Percentiles rank a stretch among this genome's conserved stretches.
These are phyloP conservation scores for Diadegma fenestrale DNA, from an alignment of 2,888 invertebrate genomes.

Conservation along the genomic window DNA sequence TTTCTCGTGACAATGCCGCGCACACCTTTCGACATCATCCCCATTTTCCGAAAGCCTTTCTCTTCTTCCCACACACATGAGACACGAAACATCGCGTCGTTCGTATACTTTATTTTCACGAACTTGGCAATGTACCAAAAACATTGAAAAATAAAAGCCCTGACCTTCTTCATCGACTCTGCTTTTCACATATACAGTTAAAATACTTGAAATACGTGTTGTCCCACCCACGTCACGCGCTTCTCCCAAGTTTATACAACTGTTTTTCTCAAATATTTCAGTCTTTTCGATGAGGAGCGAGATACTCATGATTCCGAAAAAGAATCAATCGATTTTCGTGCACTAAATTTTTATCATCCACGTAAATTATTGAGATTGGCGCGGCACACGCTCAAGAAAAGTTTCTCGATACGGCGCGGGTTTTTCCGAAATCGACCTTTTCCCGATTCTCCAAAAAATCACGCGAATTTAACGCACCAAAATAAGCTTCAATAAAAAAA, in stretches of 20 bases:
- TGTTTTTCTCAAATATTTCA: neutral
- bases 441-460: neutral
- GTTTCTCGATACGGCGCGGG: constrained; percentile 52
- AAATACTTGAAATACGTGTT: constrained; percentile 31
- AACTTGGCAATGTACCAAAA: constrained; percentile 62
- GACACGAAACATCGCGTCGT: constrained; percentile 45
- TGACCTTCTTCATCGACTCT: constrained; percentile 51
- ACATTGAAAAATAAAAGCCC: constrained; percentile 62
- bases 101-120: constrained; percentile 48
- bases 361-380: too few relatives aligned
- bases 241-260: neutral
- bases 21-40: constrained; percentile 28
- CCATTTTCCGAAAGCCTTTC: constrained; percentile 33
- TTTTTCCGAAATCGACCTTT: neutral
- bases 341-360: too few relatives aligned
- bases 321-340: neutral
- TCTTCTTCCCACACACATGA: constrained; percentile 29
- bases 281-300: neutral
- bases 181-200: constrained; percentile 14
- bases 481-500: neutral
- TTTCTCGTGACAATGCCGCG: constrained; percentile 61
- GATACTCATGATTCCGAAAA: neutral
- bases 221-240: neutral
- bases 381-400: constrained; percentile 53
- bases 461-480: neutral